A percentile compares a stretch with the other conserved stretches of the same genome.
These are phyloP conservation scores for Gymnothorax reevesii DNA, from an alignment of 2,797 vertebrate genomes.

Conservation along the genomic window DNA sequence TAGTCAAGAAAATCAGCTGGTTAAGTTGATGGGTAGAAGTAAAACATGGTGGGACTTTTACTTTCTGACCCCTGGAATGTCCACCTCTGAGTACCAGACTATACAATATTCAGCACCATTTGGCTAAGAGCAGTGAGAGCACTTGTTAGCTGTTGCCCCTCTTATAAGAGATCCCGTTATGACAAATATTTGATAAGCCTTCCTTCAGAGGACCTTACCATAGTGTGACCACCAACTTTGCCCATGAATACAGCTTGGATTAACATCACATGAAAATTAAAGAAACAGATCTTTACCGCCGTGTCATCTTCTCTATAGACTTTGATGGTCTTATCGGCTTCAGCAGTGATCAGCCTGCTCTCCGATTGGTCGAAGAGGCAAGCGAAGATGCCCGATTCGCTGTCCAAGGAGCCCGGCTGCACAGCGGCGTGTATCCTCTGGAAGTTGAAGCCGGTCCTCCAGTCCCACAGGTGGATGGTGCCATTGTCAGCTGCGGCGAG, in stretches of 20 bases:
- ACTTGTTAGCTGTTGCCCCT: neutral
- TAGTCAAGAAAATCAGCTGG: no score
- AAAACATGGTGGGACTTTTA: no score
- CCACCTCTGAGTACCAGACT: neutral
- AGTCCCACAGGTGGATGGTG: slow-evolving; percentile 98
- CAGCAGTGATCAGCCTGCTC: slow-evolving; percentile 90
- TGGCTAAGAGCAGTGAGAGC: neutral
- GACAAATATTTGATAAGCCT: neutral
- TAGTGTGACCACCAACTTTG: neutral
- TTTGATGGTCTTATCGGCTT: slow-evolving; percentile 99
- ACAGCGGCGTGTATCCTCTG: slow-evolving; percentile 96
- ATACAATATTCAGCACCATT: neutral
- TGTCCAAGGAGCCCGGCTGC: slow-evolving; percentile 96
- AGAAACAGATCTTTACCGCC: neutral
- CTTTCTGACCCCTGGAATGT: no score
- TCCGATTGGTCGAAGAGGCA: slow-evolving; percentile 94
- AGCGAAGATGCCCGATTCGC: slow-evolving; percentile 97
- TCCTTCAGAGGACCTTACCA: neutral
- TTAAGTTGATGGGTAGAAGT: no score
- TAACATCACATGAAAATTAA: neutral
- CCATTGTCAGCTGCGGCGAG: slow-evolving; percentile 87
- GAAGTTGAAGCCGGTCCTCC: slow-evolving; percentile 98
- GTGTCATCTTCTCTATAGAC: slow-evolving; percentile 88
- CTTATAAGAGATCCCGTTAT: neutral
- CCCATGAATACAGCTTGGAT: neutral